Base-by-base conservation (phyloP, 2,888 invertebrate genomes). In the Nebria salina region DNA sequence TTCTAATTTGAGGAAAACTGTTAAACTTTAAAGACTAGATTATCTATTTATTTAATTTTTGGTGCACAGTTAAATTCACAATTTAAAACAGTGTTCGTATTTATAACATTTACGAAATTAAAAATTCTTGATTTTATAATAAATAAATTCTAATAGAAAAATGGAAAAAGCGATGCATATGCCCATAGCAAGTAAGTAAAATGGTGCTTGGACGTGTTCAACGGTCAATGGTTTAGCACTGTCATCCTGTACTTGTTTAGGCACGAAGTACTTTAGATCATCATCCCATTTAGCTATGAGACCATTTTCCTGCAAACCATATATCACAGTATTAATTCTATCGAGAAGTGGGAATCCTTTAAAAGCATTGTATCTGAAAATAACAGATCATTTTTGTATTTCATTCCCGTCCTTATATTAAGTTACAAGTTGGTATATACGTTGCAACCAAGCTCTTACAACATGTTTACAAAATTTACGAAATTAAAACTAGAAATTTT, bases 341-440 rank as follows among this genome's bases (percentile, higher is more conserved):
- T 77, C 77, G 26, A 77, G 43, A 43, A 70, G 54, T 72, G 77
- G 77, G 42, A 77, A 77, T 1, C 77, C 77, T 70, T 77, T 77
- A 25, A 42, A 66, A 41, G 70, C 54, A 64, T 77, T 77, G 20
- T 70, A 77, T 11, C 77, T 77, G 25, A 70, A 76, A 76, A 75
- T n/a, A 25, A 15, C 7, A 34, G 20, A 54, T 74, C 13, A 65
- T 65, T 75, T 20, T 75, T 65, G 13, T 73, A 13, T 65, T 65
- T 65, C n/a, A 15, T 65, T 65, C 15, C 4, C 15, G 15, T 34
- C 5, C 1, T 34, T 34, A 34, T 34, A 34, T 34, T 34, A 34
- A 34, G 34, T 1, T 34, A 5, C 34, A 34, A 34, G 20, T n/a
- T n/a, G n/a, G n/a, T 20, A 20, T 20, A 20, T 34, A 34, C 34